Conservation (phyloP, 2,113 vertebrate genomes). For the Archilochus colubris region DNA sequence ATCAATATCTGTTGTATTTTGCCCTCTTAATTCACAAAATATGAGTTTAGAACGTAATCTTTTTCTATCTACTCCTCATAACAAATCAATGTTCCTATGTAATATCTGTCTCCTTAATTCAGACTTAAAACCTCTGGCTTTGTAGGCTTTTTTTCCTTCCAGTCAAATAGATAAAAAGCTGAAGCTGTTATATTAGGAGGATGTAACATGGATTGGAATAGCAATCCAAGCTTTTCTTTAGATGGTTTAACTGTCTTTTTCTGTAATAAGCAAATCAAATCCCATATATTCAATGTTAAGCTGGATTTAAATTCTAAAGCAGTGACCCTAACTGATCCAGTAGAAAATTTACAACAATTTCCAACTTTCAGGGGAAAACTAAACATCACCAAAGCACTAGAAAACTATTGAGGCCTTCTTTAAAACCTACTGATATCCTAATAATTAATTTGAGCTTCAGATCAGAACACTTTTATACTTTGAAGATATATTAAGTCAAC, state of each 20-base stretch:
- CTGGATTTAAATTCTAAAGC: background rate
- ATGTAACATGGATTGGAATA: background rate
- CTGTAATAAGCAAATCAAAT: background rate
- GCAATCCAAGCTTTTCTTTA: constrained; percentile 1
- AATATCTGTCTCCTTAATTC: constrained; percentile 21
- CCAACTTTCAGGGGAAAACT: background rate
- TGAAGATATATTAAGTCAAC: constrained; percentile 6
- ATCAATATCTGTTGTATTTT: constrained; percentile 2
- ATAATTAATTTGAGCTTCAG: background rate
- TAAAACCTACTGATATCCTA: background rate
- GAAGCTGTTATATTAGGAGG: background rate
- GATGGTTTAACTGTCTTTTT: background rate
- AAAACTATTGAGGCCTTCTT: constrained; percentile 4
- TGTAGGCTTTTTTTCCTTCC: background rate
- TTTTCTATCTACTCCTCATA: constrained; percentile 27
- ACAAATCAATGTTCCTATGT: constrained; percentile 7
- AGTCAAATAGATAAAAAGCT: constrained; percentile 4
- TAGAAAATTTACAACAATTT: background rate
- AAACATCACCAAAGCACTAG: constrained; percentile 33
- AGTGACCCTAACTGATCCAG: background rate
- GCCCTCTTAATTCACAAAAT: constrained; percentile 22
- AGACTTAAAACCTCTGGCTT: constrained; percentile 19
- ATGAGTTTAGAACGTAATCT: background rate
- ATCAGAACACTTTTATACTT: background rate
- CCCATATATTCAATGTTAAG: background rate